Evolutionary conservation across 2,113 vertebrate species (phyloP).

Genomic region (Orthochromis malagaraziensis): DNA sequence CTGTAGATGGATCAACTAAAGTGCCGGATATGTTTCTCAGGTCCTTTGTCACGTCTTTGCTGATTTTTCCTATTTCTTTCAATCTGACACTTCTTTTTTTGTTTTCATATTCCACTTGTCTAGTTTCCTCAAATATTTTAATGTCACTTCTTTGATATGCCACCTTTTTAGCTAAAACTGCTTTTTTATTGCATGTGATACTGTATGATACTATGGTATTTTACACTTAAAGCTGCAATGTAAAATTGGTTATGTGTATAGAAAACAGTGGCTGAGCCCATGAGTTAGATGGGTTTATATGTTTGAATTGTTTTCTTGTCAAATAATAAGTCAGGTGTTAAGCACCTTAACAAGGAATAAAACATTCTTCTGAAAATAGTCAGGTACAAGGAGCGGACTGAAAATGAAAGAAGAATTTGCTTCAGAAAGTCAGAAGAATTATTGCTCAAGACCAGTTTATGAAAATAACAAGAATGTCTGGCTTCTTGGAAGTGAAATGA

Average conservation of each 20-base stretch:
- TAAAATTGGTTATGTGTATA: not conserved
- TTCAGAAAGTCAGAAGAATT: not conserved
- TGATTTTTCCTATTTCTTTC: not conserved
- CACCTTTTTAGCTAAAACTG: not conserved
- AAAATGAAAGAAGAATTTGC: not conserved
- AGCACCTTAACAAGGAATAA: accelerated
- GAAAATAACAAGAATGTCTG: not conserved
- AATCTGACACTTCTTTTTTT: not conserved
- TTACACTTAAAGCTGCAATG: not conserved
- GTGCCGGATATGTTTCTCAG: not conserved
- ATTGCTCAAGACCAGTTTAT: not conserved
- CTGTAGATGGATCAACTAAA: not conserved
- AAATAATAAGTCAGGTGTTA: not conserved
- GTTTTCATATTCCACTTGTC: not conserved
- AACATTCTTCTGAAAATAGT: not conserved
- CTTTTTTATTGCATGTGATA: not conserved
- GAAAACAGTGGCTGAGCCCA: not conserved
- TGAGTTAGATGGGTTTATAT: not conserved
- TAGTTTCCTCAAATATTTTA: not conserved
- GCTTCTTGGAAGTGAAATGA: not conserved
- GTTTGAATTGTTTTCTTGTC: not conserved
- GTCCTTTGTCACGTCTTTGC: not conserved
- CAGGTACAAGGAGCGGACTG: accelerated
- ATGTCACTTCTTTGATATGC: not conserved
- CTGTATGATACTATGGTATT: not conserved